Percentiles rank a stretch among this genome's conserved stretches.
Conservation (phyloP, 2,797 vertebrate genomes). For the Sarcoramphus papa region DNA sequence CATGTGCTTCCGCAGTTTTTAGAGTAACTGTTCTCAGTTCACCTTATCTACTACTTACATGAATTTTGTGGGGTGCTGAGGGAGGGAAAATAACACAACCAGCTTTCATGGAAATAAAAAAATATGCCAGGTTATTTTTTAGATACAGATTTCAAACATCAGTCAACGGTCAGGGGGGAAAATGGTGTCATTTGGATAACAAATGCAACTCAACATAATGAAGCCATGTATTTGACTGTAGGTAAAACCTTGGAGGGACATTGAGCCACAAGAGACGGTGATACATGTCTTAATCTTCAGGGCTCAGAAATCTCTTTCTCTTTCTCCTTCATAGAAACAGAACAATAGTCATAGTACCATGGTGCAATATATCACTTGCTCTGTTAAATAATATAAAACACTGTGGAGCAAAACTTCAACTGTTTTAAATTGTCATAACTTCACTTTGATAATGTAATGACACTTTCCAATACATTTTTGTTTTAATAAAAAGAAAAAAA, state of each 20-base stretch:
- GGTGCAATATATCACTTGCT: background rate
- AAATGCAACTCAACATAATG: background rate
- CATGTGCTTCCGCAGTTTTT: background rate
- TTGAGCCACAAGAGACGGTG: background rate
- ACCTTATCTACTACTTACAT: background rate
- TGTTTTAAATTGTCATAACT: background rate
- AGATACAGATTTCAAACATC: background rate
- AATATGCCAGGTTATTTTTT: background rate
- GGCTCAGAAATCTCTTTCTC: background rate
- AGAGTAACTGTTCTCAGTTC: background rate
- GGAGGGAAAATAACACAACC: accelerated
- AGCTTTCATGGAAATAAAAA: background rate
- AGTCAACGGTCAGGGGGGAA: background rate
- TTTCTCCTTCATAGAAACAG: background rate
- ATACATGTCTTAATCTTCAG: background rate
- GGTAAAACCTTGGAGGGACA: background rate
- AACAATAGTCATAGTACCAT: background rate
- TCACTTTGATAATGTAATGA: background rate
- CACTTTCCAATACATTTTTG: background rate
- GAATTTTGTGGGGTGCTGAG: background rate
- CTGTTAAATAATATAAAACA: background rate
- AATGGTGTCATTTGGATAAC: background rate
- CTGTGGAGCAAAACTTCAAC: background rate
- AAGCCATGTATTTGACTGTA: background rate
- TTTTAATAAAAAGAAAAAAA: background rate